A percentile compares a stretch with the other conserved stretches of the same genome.
Conservation (phyloP, 2,113 vertebrate genomes). For the Mormyrus lacerda region DNA sequence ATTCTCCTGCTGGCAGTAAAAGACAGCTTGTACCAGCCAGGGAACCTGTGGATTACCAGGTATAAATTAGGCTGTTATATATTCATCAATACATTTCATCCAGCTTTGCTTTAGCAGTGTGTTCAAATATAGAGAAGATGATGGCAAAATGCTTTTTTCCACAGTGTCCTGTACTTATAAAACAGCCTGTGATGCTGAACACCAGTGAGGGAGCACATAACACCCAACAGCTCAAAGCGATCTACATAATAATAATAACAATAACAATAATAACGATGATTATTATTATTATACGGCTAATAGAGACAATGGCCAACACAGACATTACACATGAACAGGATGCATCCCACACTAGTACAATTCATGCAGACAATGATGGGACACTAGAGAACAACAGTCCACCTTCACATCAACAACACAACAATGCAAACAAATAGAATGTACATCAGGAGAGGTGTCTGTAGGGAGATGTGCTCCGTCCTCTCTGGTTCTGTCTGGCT, state of each 20-base stretch:
- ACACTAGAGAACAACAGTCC: no score
- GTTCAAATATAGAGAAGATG: neutral
- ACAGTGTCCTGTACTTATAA: neutral
- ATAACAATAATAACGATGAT: no score
- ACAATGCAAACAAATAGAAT: no score
- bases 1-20: conserved; percentile 58
- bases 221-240: neutral
- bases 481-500: no score
- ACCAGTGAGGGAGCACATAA: neutral
- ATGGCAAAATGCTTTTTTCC: neutral
- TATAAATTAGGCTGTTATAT: neutral
- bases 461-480: no score
- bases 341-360: no score
- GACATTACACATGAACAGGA: no score
- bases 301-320: neutral
- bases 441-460: no score
- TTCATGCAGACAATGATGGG: no score
- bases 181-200: neutral
- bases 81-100: neutral
- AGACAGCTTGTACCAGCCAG: conserved; percentile 59
- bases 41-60: conserved; percentile 63
- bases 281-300: no score
- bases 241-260: neutral
- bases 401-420: no score
- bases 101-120: neutral